Conservation (phyloP, 1,140 invertebrate species). For the Carposina sasakii region DNA sequence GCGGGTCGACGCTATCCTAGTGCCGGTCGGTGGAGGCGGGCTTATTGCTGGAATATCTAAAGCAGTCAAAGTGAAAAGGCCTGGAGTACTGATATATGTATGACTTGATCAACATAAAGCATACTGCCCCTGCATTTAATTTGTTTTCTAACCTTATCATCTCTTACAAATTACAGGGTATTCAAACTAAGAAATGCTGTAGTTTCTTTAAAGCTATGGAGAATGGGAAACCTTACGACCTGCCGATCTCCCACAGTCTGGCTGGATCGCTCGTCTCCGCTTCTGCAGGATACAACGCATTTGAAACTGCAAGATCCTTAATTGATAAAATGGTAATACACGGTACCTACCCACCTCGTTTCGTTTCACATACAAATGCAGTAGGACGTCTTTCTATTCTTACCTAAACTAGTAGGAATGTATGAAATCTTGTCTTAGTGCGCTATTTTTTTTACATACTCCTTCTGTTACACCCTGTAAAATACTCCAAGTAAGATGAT, state of each 20-base stretch:
- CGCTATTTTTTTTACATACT: too few relatives aligned
- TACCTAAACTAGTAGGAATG: too few relatives aligned
- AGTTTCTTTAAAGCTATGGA: conserved; percentile 75
- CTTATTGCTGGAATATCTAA: conserved; percentile 79
- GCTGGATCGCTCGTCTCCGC: conserved; percentile 79
- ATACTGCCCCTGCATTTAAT: too few relatives aligned
- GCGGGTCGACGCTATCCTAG: conserved; percentile 69
- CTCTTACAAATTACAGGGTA: conserved; percentile 76
- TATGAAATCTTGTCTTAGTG: too few relatives aligned
- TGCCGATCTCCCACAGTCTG: conserved; percentile 65
- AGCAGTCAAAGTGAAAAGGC: conserved; percentile 79
- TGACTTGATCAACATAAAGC: too few relatives aligned
- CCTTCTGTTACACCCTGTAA: too few relatives aligned
- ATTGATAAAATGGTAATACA: conserved; percentile 77
- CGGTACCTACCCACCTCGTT: too few relatives aligned
- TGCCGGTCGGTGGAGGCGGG: conserved; percentile 82
- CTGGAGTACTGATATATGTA: conserved; percentile 68
- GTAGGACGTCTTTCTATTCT: too few relatives aligned
- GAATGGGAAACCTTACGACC: conserved; percentile 70
- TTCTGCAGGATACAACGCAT: conserved; percentile 77
- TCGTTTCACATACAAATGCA: too few relatives aligned
- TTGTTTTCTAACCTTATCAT: too few relatives aligned
- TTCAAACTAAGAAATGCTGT: conserved; percentile 77
- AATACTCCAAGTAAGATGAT: not conserved
- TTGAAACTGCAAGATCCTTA: conserved; percentile 73